Percentiles rank a stretch among this genome's conserved stretches.
Conservation (phyloP, 2,797 vertebrate species). For the Gastrophryne carolinensis region DNA sequence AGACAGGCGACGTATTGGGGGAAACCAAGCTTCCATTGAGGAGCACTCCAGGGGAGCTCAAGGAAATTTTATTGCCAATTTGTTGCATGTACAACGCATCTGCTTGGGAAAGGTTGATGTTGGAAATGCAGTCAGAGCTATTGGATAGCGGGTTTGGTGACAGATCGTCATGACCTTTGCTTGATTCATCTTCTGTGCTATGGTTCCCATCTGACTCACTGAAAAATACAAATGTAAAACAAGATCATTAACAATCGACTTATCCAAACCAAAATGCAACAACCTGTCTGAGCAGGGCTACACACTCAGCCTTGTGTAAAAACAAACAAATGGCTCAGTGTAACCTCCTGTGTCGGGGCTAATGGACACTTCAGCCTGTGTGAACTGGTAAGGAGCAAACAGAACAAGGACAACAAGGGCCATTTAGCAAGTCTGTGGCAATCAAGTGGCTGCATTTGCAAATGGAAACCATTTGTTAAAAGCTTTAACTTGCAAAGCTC, state of each 20-base stretch:
- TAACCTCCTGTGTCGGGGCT: background rate
- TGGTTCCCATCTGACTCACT: slow-evolving; percentile 85
- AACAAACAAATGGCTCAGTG: background rate
- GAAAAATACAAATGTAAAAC: slow-evolving; percentile 42
- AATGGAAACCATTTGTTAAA: background rate
- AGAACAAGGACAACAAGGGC: background rate
- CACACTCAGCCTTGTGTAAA: background rate
- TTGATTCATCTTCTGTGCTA: slow-evolving; percentile 94
- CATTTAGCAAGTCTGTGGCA: slow-evolving; percentile 9
- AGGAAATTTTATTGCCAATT: slow-evolving; percentile 92
- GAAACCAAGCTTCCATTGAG: slow-evolving; percentile 87
- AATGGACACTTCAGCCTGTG: slow-evolving; percentile 25
- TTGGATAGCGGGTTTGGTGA: slow-evolving; percentile 88
- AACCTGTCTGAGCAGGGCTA: background rate
- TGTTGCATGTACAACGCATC: slow-evolving; percentile 89
- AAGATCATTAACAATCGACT: background rate
- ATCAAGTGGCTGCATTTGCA: background rate
- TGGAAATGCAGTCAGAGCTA: slow-evolving; percentile 79
- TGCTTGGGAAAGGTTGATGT: slow-evolving; percentile 76
- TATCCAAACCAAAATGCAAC: background rate
- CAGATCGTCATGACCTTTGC: slow-evolving; percentile 94
- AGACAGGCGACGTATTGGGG: slow-evolving; percentile 82
- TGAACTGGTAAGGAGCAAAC: slow-evolving; percentile 11
- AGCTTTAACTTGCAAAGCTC: too few species aligned
- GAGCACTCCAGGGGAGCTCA: slow-evolving; percentile 79